Evolutionary conservation across 2,888 invertebrate genomes (phyloP).

Genomic region (Cryptocheilus praepositus): DNA sequence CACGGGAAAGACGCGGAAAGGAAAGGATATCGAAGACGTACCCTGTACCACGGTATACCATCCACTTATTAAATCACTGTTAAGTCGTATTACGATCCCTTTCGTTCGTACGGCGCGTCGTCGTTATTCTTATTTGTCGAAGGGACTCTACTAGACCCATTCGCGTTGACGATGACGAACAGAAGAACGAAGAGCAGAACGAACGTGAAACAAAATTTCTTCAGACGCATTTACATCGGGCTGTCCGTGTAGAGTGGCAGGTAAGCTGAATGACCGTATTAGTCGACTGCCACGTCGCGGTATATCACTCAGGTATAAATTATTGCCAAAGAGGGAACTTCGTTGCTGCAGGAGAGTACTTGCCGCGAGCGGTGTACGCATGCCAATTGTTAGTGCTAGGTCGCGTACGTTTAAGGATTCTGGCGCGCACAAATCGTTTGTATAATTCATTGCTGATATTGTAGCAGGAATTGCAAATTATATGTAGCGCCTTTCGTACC

Average conservation of each 20-base stretch:
- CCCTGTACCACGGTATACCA: constrained; percentile 25
- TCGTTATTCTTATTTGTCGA: background rate
- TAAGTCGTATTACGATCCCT: constrained; percentile 49
- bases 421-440: constrained; percentile 13
- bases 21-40: constrained; percentile 37
- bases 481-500: too few relatives aligned
- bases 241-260: background rate
- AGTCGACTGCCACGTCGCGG: constrained; percentile 23
- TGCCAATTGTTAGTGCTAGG: constrained; percentile 25
- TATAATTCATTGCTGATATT: constrained; percentile 36
- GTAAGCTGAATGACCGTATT: constrained; percentile 29
- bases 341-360: constrained; percentile 39
- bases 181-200: too few relatives aligned
- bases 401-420: constrained; percentile 15
- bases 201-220: background rate
- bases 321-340: constrained; percentile 32
- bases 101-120: constrained; percentile 25
- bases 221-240: background rate
- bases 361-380: constrained; percentile 23
- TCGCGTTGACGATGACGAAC: too few relatives aligned
- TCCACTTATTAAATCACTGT: constrained; percentile 60
- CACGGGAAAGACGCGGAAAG: constrained; percentile 25
- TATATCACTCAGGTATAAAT: constrained; percentile 46
- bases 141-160: too few relatives aligned
- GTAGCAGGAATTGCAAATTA: constrained; percentile 20